Evolutionary conservation across 2,113 vertebrate species (phyloP).

Genomic region (Psittacula cyanocephala): DNA sequence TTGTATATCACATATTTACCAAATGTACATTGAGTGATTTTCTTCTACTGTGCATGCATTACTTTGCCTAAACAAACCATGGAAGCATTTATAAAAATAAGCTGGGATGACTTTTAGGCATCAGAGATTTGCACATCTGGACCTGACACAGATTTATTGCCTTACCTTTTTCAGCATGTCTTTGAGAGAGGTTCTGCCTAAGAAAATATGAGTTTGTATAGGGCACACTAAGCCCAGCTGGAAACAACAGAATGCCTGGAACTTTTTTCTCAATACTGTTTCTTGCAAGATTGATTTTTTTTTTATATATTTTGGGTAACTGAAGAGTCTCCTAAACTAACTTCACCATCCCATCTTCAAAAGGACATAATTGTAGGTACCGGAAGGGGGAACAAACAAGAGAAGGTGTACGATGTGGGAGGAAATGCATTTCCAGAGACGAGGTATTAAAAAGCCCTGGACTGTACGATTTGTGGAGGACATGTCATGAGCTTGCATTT

Average conservation of each 20-base stretch:
- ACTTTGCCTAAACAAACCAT: not conserved
- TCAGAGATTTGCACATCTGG: not conserved
- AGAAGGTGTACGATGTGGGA: not conserved
- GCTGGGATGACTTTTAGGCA: not conserved
- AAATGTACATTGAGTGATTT: not conserved
- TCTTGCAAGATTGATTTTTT: not conserved
- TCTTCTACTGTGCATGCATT: not conserved
- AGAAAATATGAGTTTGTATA: not conserved
- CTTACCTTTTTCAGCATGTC: not conserved
- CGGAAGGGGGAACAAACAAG: not conserved
- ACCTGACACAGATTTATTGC: not conserved
- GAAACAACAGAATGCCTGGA: not conserved
- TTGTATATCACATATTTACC: not conserved
- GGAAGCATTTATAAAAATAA: slow-evolving; percentile 1
- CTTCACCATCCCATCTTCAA: not conserved
- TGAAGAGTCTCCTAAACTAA: not conserved
- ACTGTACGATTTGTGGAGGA: not conserved
- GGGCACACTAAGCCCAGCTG: not conserved
- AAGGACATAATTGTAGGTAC: not conserved
- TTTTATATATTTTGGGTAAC: not conserved
- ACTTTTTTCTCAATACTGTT: not conserved
- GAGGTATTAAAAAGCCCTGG: not conserved
- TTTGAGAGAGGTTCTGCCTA: not conserved
- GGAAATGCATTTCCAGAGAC: not conserved
- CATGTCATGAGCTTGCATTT: rapidly evolving